phyloP scores from a whole-genome alignment of 2,888 invertebrate genomes.

The Mythimna pallens region DNA sequence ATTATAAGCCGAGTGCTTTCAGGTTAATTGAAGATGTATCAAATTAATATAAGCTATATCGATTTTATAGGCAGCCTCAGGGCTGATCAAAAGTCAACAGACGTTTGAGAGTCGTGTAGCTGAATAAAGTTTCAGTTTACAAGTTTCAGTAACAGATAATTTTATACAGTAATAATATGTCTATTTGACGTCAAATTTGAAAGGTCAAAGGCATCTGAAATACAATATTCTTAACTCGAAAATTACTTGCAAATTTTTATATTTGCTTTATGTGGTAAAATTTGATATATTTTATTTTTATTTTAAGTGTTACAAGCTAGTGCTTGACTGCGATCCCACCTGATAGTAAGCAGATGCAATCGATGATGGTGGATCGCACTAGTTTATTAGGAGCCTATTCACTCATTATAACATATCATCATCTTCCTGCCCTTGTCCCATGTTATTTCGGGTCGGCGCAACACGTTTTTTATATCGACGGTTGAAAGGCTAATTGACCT shows the following conservation, averaged over 20 bases:
- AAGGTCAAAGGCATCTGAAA: conserved; percentile 7
- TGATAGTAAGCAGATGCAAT: no score
- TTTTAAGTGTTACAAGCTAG: no score
- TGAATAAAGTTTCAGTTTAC: conserved; percentile 19
- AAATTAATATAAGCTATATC: conserved; percentile 11
- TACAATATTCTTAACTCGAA: not conserved
- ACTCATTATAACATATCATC: no score
- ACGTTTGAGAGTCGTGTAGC: not conserved
- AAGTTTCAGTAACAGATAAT: conserved; percentile 12
- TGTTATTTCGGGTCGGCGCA: no score
- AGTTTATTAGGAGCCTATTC: no score
- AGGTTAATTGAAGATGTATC: not conserved
- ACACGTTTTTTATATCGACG: no score
- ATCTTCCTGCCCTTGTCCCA: no score
- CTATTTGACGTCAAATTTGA: not conserved
- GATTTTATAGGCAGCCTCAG: not conserved
- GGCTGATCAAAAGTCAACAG: conserved; percentile 9
- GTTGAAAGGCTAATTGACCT: no score
- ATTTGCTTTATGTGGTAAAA: no score
- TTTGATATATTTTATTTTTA: no score
- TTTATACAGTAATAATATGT: conserved; percentile 3
- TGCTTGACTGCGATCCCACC: no score
- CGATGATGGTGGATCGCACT: no score
- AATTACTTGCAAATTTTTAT: not conserved
- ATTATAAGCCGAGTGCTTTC: not conserved